Evolutionary conservation across 2,797 vertebrate genomes (phyloP), one percentile per base, ranked within the genome.

Genomic region (Okamejei kenojei): DNA sequence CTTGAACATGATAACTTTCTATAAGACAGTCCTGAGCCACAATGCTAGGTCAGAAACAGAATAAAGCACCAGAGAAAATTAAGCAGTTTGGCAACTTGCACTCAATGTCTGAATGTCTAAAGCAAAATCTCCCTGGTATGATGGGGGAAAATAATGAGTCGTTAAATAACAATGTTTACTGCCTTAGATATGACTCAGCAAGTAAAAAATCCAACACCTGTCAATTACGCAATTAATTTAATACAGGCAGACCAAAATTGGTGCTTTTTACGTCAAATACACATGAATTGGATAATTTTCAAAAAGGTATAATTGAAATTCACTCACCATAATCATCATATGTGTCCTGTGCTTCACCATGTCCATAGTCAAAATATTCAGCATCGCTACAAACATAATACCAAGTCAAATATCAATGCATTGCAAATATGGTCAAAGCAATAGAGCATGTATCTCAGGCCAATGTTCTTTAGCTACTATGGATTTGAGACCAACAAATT

Each of bases 311-410:
- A 92, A 74, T 32, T 71, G 32, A 1, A 21, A 91, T 94, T 95
- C 77, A 95, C 98, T 95, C 97, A 99, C 99, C 97, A 94, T 99
- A 99, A 93, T 97, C 96, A 95, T 99, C 98, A 65, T 99, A 99
- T 54, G 97, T 96, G 94, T 99, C 98, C 94, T 98, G 98, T 93
- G 97, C 97, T 94, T 99, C 99, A 93, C 99, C 99, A 0, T 99
- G 99, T 94, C 98, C 98, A 54, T 99, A 99, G 95, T 99, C 99
- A 94, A 99, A 99, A 96, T 99, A 99, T 94, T 99, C 98, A 65
- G 98, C 99, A 86, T 99, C 98, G 94, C 99, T 99, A 96, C 84
- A 76, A 96, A 95, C 93, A 94, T 81, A 77, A 94, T 94, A 77
- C 0, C 65, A 86, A n/a, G 32, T 29, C 15, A 26, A 63, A 29